Evolutionary conservation across 2,113 vertebrate genomes (phyloP).

Genomic region (Oreochromis tanganicae): DNA sequence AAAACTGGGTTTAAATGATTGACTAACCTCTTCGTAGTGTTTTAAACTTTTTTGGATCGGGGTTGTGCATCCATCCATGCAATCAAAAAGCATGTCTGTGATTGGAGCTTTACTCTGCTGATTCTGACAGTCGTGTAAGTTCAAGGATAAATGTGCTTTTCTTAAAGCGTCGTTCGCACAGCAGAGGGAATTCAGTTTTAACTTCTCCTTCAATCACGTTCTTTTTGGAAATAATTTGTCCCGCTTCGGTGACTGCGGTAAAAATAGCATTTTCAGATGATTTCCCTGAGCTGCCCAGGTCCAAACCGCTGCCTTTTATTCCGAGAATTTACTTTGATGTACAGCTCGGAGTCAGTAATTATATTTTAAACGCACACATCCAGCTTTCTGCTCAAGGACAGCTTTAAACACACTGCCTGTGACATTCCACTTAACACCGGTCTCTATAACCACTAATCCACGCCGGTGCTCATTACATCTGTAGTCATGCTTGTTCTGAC

Average conservation of each 20-base stretch:
- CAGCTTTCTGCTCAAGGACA: not conserved
- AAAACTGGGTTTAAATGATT: not conserved
- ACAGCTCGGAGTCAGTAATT: not conserved
- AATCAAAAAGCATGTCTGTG: rapidly evolving
- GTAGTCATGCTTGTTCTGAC: not conserved
- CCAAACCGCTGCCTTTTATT: not conserved
- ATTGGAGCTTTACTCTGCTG: not conserved
- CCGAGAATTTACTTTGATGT: not conserved
- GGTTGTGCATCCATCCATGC: not conserved
- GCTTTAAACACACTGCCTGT: not conserved
- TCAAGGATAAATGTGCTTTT: not conserved
- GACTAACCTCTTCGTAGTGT: not conserved
- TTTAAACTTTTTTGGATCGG: not conserved
- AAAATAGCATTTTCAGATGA: not conserved
- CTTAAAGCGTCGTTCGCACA: rapidly evolving
- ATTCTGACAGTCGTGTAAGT: not conserved
- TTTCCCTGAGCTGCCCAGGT: not conserved
- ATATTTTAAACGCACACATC: not conserved
- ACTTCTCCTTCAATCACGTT: not conserved
- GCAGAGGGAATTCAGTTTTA: not conserved
- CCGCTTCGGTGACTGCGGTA: not conserved
- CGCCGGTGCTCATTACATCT: not conserved
- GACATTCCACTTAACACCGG: not conserved
- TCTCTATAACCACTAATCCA: not conserved
- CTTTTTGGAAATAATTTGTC: not conserved